Base-by-base conservation (phyloP, 2,113 vertebrate species). In the Equus przewalskii region DNA sequence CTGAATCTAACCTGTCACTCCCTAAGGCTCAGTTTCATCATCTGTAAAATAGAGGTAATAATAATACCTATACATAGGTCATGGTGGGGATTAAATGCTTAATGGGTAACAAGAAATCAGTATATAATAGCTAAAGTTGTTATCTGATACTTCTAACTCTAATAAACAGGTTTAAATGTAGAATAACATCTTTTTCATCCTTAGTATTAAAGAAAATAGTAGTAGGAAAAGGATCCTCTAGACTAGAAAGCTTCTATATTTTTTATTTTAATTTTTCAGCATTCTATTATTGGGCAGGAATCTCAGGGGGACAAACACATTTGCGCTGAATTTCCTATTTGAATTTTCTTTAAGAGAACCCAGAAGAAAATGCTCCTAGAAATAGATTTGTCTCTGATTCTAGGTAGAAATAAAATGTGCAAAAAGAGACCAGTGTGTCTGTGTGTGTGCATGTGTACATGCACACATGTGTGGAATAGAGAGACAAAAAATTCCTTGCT, bases 221-320 rank as follows among this genome's bases (percentile, higher is more conserved):
- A 44, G 30, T 30, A 49, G 54, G n/a, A 72, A 80, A 67, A 72
- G 18, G n/a, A 86, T n/a, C 33, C 36, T 85, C 21, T 89, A 76
- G 60, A 51, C 91, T 58, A 95, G 60, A 84, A 96, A 54, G 30
- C 8, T 9, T 73, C 7, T 7, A 65, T 3, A 21, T 62, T 88
- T 81, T 92, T 89, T 60, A 65, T 72, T 84, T 92, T 88, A 49
- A 79, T 56, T 81, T 94, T 96, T 91, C 58, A 56, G 51, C 62
- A 36, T 93, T 93, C 19, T 79, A 1, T 89, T 93, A 65, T 9
- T 91, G 30, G 36, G 19, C 49, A 24, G 19, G 89, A 89, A 81
- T 81, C 51, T 81, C 67, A 90, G 67, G 22, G 33, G 30, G 67
- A 76, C 79, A 44, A 86, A 46, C 19, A 51, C 7, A 80, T 26